Percentiles rank a stretch among this genome's conserved stretches.
phyloP scores from a whole-genome alignment of 2,113 vertebrate genomes.

The Psilopsiagon aurifrons region DNA sequence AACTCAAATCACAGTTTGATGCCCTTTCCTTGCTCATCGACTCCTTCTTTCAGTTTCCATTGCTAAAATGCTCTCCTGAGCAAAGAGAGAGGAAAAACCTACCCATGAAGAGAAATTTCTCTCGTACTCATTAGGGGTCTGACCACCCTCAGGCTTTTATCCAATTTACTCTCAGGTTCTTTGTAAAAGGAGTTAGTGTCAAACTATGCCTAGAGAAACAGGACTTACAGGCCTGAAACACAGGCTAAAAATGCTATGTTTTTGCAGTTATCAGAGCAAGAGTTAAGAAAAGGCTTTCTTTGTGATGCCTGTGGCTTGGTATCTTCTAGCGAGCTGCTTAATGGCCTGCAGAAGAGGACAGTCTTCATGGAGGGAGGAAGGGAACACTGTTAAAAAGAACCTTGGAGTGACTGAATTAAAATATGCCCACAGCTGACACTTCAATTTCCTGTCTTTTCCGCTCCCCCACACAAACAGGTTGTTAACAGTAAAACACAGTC shows the following conservation, averaged over 20 bases:
- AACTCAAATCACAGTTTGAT: background rate
- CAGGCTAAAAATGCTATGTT: background rate
- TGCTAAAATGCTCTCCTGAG: background rate
- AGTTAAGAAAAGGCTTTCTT: background rate
- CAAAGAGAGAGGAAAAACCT: background rate
- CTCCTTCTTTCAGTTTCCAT: background rate
- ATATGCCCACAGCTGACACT: background rate
- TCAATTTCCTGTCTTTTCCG: slow-evolving; percentile 5
- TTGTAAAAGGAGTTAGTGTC: background rate
- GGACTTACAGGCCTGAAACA: background rate
- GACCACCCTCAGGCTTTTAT: background rate
- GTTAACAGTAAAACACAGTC: slow-evolving; percentile 1
- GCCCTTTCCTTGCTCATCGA: background rate
- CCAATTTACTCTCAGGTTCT: background rate
- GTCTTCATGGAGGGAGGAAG: background rate
- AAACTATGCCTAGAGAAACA: background rate
- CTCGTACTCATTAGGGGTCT: background rate
- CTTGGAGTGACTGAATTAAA: background rate
- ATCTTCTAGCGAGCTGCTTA: background rate
- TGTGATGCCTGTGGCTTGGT: background rate
- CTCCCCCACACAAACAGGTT: slow-evolving; percentile 17
- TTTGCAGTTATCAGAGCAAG: background rate
- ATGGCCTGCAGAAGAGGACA: background rate
- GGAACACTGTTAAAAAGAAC: background rate
- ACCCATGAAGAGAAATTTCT: background rate